phyloP scores from a whole-genome alignment of 2,113 vertebrate genomes.

The Cynocephalus volans region DNA sequence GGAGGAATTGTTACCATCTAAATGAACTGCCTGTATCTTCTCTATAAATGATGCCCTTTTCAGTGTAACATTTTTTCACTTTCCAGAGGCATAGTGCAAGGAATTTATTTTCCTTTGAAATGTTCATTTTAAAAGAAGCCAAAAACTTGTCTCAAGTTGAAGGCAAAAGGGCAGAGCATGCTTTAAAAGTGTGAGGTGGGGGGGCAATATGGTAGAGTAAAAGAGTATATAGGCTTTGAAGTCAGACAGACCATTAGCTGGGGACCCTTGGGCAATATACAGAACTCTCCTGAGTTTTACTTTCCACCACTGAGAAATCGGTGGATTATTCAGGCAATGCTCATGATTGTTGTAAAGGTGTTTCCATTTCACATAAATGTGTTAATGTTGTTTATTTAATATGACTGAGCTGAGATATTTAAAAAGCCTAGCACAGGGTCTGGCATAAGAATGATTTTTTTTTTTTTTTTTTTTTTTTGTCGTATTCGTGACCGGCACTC shows the following conservation, averaged over 20 bases:
- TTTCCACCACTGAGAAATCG: background rate
- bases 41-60: background rate
- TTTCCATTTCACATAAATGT: background rate
- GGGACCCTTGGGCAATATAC: background rate
- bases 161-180: slow-evolving; percentile 32
- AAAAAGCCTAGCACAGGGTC: background rate
- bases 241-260: background rate
- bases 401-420: background rate
- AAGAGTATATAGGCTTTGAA: background rate
- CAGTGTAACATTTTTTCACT: background rate
- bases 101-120: slow-evolving; percentile 73
- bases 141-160: slow-evolving; percentile 49
- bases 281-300: background rate
- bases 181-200: slow-evolving; percentile 32
- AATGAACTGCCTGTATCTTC: background rate
- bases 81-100: slow-evolving; percentile 11
- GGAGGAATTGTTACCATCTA: background rate
- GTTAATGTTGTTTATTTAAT: background rate
- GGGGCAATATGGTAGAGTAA: background rate
- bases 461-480: background rate
- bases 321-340: background rate
- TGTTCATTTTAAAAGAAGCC: slow-evolving; percentile 39
- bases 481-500: too few species aligned
- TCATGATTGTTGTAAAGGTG: background rate
- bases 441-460: background rate